Evolutionary conservation across 30 jellyfish, hydroid and myxozoan genomes (phyloP).

Genomic region (Aurelia sp.): DNA sequence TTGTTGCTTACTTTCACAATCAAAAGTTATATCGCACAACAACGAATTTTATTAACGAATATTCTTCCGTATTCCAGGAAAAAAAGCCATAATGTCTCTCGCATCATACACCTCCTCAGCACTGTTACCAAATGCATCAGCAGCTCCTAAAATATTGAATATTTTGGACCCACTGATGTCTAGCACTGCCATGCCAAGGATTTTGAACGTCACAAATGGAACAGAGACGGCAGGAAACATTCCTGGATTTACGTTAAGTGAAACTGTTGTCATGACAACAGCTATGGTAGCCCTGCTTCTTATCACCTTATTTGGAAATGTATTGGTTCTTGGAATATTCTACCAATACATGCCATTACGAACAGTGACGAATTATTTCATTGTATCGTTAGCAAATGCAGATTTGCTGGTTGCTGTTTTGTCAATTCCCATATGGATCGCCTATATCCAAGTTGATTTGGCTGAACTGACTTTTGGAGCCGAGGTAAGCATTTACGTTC

Average conservation of each 20-base stretch:
- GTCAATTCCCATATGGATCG: slow-evolving; percentile 75
- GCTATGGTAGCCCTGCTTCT: slow-evolving; percentile 45
- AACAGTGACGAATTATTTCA: slow-evolving; percentile 70
- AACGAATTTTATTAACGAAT: too few relatives aligned
- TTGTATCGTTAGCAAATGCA: slow-evolving; percentile 70
- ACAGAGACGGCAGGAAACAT: background rate
- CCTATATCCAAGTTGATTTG: slow-evolving; percentile 34
- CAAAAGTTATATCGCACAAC: too few relatives aligned
- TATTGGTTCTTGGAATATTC: slow-evolving; percentile 64
- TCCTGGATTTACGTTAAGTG: slow-evolving; percentile 25
- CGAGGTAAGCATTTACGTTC: slow-evolving; percentile 17
- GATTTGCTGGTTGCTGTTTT: slow-evolving; percentile 71
- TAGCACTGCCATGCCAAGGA: too few relatives aligned
- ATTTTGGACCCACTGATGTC: too few relatives aligned
- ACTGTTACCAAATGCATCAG: too few relatives aligned
- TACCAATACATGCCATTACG: slow-evolving; percentile 73
- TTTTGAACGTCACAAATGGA: too few relatives aligned
- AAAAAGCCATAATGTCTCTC: too few relatives aligned
- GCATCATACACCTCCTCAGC: too few relatives aligned
- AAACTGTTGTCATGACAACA: slow-evolving; percentile 30
- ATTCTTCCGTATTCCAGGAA: too few relatives aligned
- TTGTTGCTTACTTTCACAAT: too few relatives aligned
- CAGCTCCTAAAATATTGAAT: too few relatives aligned
- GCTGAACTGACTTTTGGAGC: slow-evolving; percentile 42
- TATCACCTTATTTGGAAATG: slow-evolving; percentile 61